These are phyloP conservation scores for Tribolium castaneum DNA, from an alignment of 1,140 invertebrate genomes.

Conservation along the genomic window DNA sequence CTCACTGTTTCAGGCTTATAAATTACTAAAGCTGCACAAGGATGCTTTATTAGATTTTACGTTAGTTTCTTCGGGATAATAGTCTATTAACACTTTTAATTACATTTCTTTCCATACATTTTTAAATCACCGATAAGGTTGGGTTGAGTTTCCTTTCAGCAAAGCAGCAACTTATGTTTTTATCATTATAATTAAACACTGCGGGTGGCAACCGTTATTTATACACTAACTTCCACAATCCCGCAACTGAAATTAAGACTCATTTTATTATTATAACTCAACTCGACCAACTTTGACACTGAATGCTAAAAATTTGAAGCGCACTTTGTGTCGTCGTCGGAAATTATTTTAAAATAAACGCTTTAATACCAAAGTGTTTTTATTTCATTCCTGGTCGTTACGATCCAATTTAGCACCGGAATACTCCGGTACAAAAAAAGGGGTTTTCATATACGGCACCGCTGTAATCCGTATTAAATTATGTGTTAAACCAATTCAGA, in stretches of 20 bases:
- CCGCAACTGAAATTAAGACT: conserved; percentile 18
- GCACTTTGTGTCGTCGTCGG: background rate
- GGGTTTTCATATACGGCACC: conserved; percentile 23
- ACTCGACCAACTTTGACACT: background rate
- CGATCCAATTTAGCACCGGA: conserved; percentile 33
- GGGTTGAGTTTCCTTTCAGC: conserved; percentile 13
- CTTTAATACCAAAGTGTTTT: conserved; percentile 23
- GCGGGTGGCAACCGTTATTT: conserved; percentile 27
- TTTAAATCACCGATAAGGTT: background rate
- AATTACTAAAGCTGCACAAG: background rate
- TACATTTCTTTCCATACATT: background rate
- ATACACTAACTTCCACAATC: conserved; percentile 22
- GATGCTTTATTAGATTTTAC: conserved; percentile 10
- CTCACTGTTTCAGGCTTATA: conserved; percentile 18
- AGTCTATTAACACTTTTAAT: conserved; percentile 26
- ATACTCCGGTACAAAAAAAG: conserved; percentile 27
- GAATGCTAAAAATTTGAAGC: background rate
- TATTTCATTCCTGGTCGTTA: conserved; percentile 26
- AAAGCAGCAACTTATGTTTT: conserved; percentile 35
- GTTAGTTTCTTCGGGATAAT: background rate
- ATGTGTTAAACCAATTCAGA: conserved; percentile 47
- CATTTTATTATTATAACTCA: conserved; percentile 30
- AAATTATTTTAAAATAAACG: conserved; percentile 35
- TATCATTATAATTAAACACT: conserved; percentile 35
- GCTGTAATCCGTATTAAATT: conserved; percentile 46